Evolutionary conservation across 2,888 invertebrate species (phyloP).

Genomic region (Caenorhabditis sp.): DNA sequence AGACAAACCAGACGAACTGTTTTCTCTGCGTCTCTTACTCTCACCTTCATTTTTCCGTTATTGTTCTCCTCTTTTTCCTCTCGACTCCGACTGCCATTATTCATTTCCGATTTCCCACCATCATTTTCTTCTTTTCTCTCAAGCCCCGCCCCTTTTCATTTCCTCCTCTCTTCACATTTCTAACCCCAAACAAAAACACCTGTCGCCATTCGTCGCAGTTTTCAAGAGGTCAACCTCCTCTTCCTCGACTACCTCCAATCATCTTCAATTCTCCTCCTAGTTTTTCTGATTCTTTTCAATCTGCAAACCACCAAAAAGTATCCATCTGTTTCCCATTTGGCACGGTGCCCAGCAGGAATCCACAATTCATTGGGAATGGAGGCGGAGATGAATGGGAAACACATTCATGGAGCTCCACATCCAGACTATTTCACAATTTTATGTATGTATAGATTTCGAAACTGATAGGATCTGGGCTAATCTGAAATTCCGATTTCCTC

Average conservation of each 20-base stretch:
- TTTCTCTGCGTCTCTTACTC: neutral
- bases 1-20: too few species aligned
- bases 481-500: neutral
- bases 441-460: neutral
- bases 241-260: slow-evolving; percentile 1
- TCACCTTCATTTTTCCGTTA: neutral
- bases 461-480: slow-evolving; percentile 6
- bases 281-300: slow-evolving; percentile 10
- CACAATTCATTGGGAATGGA: slow-evolving; percentile 35
- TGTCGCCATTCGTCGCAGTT: slow-evolving; percentile 29
- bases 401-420: slow-evolving; percentile 1
- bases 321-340: slow-evolving; percentile 59
- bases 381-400: slow-evolving; percentile 26
- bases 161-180: neutral
- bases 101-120: slow-evolving; percentile 23
- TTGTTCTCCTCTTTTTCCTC: neutral
- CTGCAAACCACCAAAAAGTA: slow-evolving; percentile 20
- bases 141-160: slow-evolving; percentile 9
- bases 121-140: slow-evolving; percentile 9
- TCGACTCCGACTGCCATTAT: neutral
- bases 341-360: slow-evolving; percentile 28
- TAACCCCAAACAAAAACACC: slow-evolving; percentile 34
- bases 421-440: slow-evolving; percentile 11
- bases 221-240: slow-evolving; percentile 24
- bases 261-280: slow-evolving; percentile 5